Percentiles rank a stretch among this genome's conserved stretches.
Evolutionary conservation across 2,797 vertebrate species (phyloP).

Genomic region (Coranthus polyacanthus): DNA sequence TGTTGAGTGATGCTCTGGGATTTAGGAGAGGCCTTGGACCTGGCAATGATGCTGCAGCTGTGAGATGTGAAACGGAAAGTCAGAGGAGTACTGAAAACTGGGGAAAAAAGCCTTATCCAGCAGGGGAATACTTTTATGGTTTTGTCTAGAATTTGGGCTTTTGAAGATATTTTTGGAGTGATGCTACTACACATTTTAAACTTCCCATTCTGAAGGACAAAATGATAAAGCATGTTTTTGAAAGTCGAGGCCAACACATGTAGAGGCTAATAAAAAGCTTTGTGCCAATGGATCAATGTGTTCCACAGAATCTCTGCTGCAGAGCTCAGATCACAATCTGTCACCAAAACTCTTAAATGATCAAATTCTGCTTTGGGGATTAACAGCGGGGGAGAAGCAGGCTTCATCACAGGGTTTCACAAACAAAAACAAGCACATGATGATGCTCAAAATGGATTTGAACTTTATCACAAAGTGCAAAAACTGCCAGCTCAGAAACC

Average conservation of each 20-base stretch:
- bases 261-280: neutral
- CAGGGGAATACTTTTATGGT: constrained; percentile 62
- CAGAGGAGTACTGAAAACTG: constrained; percentile 19
- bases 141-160: constrained; percentile 38
- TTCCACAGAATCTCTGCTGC: neutral
- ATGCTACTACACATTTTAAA: neutral
- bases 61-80: constrained; percentile 22
- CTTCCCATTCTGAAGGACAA: constrained; percentile 18
- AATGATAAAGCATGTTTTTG: constrained; percentile 27
- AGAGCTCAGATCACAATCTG: constrained; percentile 1
- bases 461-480: too few species aligned
- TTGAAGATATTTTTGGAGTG: constrained; percentile 38
- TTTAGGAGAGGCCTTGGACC: constrained; percentile 49
- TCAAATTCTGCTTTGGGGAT: constrained; percentile 9
- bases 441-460: neutral
- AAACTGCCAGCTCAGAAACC: neutral
- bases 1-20: constrained; percentile 51
- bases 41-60: constrained; percentile 49
- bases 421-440: constrained; percentile 20
- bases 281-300: neutral
- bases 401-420: constrained; percentile 18
- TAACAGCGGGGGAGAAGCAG: neutral
- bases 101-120: constrained; percentile 21
- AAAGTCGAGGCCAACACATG: constrained; percentile 5
- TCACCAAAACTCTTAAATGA: constrained; percentile 8